Conservation (phyloP, 2,113 vertebrate species). For the Corvus hawaiiensis region DNA sequence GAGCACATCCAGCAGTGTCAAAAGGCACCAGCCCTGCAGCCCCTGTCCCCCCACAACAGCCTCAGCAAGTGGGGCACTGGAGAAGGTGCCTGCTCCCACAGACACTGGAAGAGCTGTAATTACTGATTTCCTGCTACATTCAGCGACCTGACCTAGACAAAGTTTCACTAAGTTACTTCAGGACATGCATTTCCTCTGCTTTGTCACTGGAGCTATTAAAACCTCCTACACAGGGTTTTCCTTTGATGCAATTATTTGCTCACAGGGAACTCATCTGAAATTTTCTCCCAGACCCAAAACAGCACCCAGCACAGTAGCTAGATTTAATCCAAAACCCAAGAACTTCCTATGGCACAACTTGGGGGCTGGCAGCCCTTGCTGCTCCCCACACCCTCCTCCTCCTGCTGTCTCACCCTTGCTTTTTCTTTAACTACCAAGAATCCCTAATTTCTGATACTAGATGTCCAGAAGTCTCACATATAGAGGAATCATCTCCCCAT, state of each 20-base stretch:
- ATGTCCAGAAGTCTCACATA: background rate
- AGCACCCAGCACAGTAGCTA: background rate
- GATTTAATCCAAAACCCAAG: background rate
- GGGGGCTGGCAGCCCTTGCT: background rate
- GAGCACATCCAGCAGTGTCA: background rate
- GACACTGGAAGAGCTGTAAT: background rate
- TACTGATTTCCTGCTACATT: background rate
- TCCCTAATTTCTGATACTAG: background rate
- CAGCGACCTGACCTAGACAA: background rate
- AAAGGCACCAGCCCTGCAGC: background rate
- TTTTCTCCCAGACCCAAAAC: background rate
- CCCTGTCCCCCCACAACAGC: background rate
- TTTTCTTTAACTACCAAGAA: background rate
- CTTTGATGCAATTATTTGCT: background rate
- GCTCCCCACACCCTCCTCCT: background rate
- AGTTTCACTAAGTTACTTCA: background rate
- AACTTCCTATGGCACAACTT: background rate
- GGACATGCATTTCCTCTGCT: background rate
- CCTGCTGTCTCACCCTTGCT: background rate
- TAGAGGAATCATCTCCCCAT: background rate
- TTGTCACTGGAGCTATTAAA: background rate
- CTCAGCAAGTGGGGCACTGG: background rate
- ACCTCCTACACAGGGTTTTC: accelerated
- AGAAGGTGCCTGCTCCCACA: background rate
- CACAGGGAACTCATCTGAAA: background rate